Percentiles rank a stretch among this genome's conserved stretches.
Evolutionary conservation across 2,797 vertebrate genomes (phyloP).

Genomic region (Dromococcyx pavoninus): DNA sequence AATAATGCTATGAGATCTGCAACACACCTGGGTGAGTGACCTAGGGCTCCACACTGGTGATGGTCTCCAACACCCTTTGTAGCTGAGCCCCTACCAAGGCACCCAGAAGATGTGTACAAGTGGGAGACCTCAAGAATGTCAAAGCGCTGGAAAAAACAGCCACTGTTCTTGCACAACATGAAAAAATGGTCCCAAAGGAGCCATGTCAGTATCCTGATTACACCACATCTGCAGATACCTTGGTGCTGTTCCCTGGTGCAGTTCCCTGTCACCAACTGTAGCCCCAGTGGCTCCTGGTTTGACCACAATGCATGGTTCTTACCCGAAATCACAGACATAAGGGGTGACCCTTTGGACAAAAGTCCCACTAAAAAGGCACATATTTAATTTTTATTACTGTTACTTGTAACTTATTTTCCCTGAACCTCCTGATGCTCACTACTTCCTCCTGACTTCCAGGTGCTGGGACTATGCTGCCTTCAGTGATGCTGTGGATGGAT

Average conservation of each 20-base stretch:
- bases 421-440: neutral
- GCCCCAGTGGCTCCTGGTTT: neutral
- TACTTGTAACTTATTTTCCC: neutral
- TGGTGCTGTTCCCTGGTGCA: neutral
- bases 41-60: neutral
- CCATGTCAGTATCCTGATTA: accelerated
- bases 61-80: accelerated
- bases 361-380: neutral
- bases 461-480: neutral
- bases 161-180: accelerated
- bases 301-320: neutral
- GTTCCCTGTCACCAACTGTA: neutral
- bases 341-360: neutral
- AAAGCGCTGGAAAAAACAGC: neutral
- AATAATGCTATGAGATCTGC: neutral
- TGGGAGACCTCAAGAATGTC: neutral
- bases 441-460: neutral
- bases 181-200: neutral
- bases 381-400: neutral
- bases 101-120: accelerated
- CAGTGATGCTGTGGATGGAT: neutral
- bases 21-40: neutral
- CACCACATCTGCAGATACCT: accelerated
- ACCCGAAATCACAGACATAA: neutral
- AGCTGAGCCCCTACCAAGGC: accelerated